A percentile compares a stretch with the other conserved stretches of the same genome.
These are phyloP conservation scores for Chymomyza costata DNA, from an alignment of 1,140 invertebrate genomes.

Conservation along the genomic window DNA sequence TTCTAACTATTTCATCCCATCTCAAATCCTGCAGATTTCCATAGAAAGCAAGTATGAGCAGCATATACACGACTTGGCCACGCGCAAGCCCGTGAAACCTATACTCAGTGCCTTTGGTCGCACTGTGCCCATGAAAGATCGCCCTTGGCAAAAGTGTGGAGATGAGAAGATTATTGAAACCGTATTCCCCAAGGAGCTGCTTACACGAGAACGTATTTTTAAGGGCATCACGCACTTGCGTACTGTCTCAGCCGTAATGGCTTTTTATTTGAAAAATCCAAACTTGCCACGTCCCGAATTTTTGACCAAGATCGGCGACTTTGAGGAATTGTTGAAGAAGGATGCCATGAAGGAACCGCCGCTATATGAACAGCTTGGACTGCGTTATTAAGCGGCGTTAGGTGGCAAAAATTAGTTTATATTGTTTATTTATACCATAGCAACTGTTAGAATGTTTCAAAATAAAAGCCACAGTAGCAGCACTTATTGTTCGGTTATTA, in stretches of 20 bases:
- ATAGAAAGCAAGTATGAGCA: conserved; percentile 70
- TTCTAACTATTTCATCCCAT: no score
- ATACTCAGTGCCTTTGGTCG: conserved; percentile 62
- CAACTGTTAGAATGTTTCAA: no score
- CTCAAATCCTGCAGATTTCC: conserved; percentile 44
- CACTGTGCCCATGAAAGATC: conserved; percentile 56
- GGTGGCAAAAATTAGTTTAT: no score
- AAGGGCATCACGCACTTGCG: conserved; percentile 68
- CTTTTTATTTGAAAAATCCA: conserved; percentile 56
- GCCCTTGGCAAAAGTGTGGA: conserved; percentile 53
- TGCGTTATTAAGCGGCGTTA: conserved; percentile 46
- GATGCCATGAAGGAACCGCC: conserved; percentile 48
- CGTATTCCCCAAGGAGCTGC: conserved; percentile 61
- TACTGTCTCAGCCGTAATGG: conserved; percentile 56
- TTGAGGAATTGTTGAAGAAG: conserved; percentile 36
- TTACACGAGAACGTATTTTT: conserved; percentile 60
- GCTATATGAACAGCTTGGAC: conserved; percentile 56
- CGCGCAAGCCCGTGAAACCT: conserved; percentile 32
- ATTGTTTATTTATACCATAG: no score
- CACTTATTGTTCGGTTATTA: no score
- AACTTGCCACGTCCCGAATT: conserved; percentile 49
- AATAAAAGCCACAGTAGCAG: no score
- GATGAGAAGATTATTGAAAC: conserved; percentile 51
- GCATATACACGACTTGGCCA: conserved; percentile 51
- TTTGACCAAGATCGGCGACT: conserved; percentile 49